Evolutionary conservation across 2,888 invertebrate species (phyloP).

Genomic region (Torymus tubicola): DNA sequence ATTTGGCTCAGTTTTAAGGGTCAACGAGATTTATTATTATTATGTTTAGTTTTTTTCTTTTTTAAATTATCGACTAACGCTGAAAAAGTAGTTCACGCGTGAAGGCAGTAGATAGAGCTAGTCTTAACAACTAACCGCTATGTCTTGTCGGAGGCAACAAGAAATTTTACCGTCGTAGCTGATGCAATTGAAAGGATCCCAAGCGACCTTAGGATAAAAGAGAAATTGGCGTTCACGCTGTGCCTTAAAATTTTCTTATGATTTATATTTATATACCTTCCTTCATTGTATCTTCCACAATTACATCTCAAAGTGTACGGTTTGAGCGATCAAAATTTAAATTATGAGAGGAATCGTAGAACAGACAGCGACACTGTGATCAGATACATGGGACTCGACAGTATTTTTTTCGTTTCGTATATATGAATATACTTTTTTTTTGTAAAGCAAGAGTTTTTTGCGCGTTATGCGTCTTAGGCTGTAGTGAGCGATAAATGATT

Average conservation of each 20-base stretch:
- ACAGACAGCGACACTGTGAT: constrained; percentile 60
- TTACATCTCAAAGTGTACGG: constrained; percentile 34
- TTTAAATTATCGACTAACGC: too few species aligned
- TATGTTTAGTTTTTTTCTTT: too few species aligned
- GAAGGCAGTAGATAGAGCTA: too few species aligned
- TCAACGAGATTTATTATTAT: too few species aligned
- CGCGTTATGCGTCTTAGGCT: constrained; percentile 53
- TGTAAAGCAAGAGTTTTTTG: constrained; percentile 53
- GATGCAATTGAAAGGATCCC: constrained; percentile 7
- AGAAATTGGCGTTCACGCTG: constrained; percentile 54
- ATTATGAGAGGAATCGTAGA: constrained; percentile 55
- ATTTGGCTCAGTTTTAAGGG: too few species aligned
- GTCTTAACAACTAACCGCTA: too few species aligned
- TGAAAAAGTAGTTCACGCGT: too few species aligned
- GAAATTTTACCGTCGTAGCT: constrained; percentile 13
- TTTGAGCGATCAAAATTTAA: constrained; percentile 55
- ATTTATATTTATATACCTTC: constrained; percentile 23
- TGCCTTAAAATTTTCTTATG: constrained; percentile 54
- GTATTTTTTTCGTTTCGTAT: constrained; percentile 56
- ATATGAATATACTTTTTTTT: constrained; percentile 51
- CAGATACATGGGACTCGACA: constrained; percentile 58
- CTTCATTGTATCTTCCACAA: constrained; percentile 45
- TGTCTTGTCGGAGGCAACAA: constrained; percentile 5
- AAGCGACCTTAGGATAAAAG: not conserved
- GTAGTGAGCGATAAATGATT: constrained; percentile 54